A percentile compares a stretch with the other conserved stretches of the same genome.
These are phyloP conservation scores for Capitella teleta DNA, from an alignment of 1,140 invertebrate genomes.

Conservation along the genomic window DNA sequence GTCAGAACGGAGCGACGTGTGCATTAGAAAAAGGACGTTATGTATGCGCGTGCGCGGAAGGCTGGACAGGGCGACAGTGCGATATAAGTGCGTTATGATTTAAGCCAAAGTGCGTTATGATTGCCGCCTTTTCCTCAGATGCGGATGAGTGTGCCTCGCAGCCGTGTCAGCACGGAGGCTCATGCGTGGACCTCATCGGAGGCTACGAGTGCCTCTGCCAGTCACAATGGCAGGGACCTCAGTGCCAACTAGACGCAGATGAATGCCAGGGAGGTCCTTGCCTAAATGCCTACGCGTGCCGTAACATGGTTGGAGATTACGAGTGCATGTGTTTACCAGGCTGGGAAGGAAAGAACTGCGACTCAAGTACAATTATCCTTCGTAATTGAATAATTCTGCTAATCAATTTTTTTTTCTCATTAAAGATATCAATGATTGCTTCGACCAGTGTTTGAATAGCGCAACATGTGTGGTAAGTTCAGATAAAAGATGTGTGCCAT, in stretches of 20 bases:
- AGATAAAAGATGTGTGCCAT: neutral
- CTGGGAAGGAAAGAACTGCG: conserved; percentile 13
- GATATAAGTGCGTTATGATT: too few species aligned
- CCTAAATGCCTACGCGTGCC: conserved; percentile 29
- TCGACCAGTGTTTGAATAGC: conserved; percentile 39
- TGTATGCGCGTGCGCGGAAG: too few species aligned
- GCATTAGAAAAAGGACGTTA: too few species aligned
- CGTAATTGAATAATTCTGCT: too few species aligned
- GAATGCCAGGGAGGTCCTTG: conserved; percentile 36
- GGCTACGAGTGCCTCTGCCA: conserved; percentile 56
- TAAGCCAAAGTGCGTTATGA: too few species aligned
- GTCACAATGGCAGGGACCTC: conserved; percentile 61
- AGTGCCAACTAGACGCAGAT: conserved; percentile 62
- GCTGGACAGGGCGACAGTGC: too few species aligned
- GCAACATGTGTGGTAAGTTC: conserved; percentile 40
- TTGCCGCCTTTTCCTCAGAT: too few species aligned
- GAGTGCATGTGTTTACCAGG: conserved; percentile 14
- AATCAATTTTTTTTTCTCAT: conserved; percentile 9
- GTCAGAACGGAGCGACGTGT: too few species aligned
- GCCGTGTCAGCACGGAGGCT: conserved; percentile 80
- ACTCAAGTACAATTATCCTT: too few species aligned
- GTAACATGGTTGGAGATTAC: conserved; percentile 11
- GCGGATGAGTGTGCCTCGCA: conserved; percentile 47
- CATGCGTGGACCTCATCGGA: conserved; percentile 76
- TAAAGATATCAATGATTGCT: conserved; percentile 35